Conservation (phyloP, 2,113 vertebrate species). For the Zeus faber region DNA sequence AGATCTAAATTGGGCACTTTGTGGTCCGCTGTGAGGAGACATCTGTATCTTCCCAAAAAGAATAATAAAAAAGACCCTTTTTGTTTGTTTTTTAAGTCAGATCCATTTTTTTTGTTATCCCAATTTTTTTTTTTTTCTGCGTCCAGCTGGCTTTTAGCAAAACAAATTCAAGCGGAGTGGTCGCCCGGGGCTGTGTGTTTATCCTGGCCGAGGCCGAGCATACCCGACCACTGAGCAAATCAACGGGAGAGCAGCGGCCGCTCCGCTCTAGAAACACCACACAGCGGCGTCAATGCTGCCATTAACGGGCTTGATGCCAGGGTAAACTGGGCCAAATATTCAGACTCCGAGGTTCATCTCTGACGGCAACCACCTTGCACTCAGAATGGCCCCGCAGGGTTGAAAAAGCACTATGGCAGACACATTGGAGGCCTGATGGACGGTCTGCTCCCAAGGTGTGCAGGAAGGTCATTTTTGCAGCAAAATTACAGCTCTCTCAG, state of each 20-base stretch:
- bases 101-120: constrained; percentile 30
- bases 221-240: constrained; percentile 62
- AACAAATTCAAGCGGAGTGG: constrained; percentile 32
- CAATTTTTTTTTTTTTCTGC: too few species aligned
- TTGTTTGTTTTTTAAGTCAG: constrained; percentile 37
- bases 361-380: constrained; percentile 8
- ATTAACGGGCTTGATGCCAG: constrained; percentile 28
- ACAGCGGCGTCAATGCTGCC: constrained; percentile 16
- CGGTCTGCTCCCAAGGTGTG: constrained; percentile 32
- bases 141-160: constrained; percentile 48
- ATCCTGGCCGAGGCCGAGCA: constrained; percentile 54
- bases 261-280: constrained; percentile 36
- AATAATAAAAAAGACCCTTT: constrained; percentile 11
- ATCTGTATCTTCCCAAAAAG: constrained; percentile 18
- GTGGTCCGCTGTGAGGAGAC: constrained; percentile 20
- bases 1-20: too few species aligned
- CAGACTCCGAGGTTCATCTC: constrained; percentile 25
- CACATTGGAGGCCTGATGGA: neutral
- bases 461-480: constrained; percentile 41
- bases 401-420: constrained; percentile 24
- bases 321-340: constrained; percentile 42
- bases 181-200: constrained; percentile 56
- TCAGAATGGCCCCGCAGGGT: constrained; percentile 14
- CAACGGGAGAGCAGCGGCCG: constrained; percentile 37
- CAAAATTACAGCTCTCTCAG: constrained; percentile 28